Evolutionary conservation across 1,140 invertebrate species (phyloP).

Genomic region (Dufourea novaeangliae): DNA sequence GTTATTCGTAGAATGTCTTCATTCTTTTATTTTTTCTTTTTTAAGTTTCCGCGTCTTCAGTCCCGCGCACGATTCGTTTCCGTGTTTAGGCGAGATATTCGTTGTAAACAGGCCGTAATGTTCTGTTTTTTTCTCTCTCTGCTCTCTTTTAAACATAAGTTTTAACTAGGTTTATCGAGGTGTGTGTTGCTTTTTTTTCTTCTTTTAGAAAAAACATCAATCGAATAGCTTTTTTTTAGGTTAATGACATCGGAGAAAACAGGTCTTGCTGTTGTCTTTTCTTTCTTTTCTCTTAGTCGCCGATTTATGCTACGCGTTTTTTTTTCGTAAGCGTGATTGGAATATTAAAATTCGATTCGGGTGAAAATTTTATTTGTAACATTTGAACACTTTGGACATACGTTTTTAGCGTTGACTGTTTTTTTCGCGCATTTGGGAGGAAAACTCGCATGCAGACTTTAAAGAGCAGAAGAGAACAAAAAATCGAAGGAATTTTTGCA

Average conservation of each 20-base stretch:
- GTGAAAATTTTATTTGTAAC: slow-evolving; percentile 20
- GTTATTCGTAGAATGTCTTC: no score
- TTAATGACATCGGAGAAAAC: slow-evolving; percentile 6
- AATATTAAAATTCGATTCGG: background rate
- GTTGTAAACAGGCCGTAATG: background rate
- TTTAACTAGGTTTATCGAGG: slow-evolving; percentile 24
- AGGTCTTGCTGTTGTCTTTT: background rate
- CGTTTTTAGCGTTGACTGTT: background rate
- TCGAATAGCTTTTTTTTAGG: slow-evolving; percentile 9
- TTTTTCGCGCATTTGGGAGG: background rate
- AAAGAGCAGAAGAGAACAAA: slow-evolving; percentile 32
- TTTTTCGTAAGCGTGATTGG: no score
- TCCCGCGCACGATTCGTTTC: background rate
- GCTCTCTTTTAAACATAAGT: background rate
- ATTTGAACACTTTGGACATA: background rate
- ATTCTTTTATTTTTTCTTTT: no score
- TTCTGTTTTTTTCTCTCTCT: background rate
- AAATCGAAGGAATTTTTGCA: slow-evolving; percentile 24
- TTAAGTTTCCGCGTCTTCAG: background rate
- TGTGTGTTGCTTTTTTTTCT: no score
- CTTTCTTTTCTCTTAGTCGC: background rate
- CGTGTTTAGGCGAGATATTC: background rate
- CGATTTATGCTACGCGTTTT: background rate
- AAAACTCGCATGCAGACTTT: slow-evolving; percentile 9
- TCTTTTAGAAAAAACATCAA: slow-evolving; percentile 11